Evolutionary conservation across 2,888 invertebrate genomes (phyloP).

Genomic region (Gisinianus flammeolus): DNA sequence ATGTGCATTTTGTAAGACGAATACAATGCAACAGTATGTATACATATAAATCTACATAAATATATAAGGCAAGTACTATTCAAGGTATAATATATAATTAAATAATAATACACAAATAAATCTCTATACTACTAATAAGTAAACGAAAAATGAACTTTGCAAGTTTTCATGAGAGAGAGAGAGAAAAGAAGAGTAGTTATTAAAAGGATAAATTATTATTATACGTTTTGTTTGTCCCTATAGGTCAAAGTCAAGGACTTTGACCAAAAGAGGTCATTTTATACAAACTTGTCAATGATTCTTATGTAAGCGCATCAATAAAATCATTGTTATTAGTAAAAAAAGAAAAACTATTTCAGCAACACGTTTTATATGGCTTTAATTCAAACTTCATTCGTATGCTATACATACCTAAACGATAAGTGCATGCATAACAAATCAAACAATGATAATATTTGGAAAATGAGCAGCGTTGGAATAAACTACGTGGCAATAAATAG

Average conservation of each 20-base stretch:
- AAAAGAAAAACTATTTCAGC: not conserved
- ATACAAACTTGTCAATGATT: slow-evolving; percentile 38
- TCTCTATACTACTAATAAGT: too few species aligned
- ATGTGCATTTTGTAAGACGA: too few species aligned
- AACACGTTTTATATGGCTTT: too few species aligned
- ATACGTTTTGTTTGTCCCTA: slow-evolving; percentile 21
- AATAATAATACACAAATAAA: too few species aligned
- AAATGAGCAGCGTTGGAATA: not conserved
- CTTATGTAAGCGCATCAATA: slow-evolving; percentile 34
- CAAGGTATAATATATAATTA: too few species aligned
- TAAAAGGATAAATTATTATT: slow-evolving; percentile 14
- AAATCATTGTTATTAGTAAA: slow-evolving; percentile 19
- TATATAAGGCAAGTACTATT: too few species aligned
- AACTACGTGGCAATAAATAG: too few species aligned
- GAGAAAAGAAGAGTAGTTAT: too few species aligned
- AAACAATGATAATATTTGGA: not conserved
- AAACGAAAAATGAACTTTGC: not conserved
- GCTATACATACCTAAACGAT: not conserved
- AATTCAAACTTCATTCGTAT: not conserved
- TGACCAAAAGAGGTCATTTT: slow-evolving; percentile 26
- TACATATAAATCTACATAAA: too few species aligned
- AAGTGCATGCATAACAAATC: too few species aligned
- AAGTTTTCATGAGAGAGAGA: too few species aligned
- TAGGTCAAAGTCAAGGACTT: not conserved
- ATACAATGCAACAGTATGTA: too few species aligned